Base-by-base conservation (phyloP, 2,113 vertebrate genomes). In the Cyprinodon variegatus region DNA sequence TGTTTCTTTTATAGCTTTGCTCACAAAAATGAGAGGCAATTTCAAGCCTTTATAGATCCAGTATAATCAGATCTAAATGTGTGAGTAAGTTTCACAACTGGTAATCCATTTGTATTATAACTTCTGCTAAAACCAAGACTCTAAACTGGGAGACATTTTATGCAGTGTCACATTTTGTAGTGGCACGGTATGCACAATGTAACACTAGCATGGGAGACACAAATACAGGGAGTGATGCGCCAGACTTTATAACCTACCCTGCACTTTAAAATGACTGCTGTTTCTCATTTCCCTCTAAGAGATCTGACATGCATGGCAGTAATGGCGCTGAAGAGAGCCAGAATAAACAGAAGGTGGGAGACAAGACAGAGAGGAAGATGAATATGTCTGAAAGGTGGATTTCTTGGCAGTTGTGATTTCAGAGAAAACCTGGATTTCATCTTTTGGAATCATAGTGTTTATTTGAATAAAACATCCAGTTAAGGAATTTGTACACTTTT, bases 281-380 rank as follows among this genome's bases (percentile, higher is more conserved):
- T 90, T 94, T 93, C 87, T 93, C 86, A 92, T 93, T 92, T 91
- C 77, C 83, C 83, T 89, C 71, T 11, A 76, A 90, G 81, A 84
- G 83, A 86, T 86, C 78, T 92, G 91, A 92, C 84, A 82, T 86
- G 75, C 83, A 76, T 86, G 89, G 89, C 87, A 86, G 91, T 85
- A 91, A 92, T 89, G 84, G 88, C 65, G 75, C 86, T 92, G 91
- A 93, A 89, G 89, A 91, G 91, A 90, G 84, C 88, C 88, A 93
- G 89, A 92, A 93, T 86, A 89, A 93, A 94, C 90, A 93, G 87
- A 90, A 86, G 87, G 88, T 69, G 77, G 87, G 87, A 91, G 91
- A 92, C 88, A 86, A 88, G 90, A 93, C 87, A 90, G 86, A 87
- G 86, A 91, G 81, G 86, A 92, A 92, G 91, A 93, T 90, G 87